Evolutionary conservation across 35 echinoderm and acorn worm genomes (phyloP).

Genomic region (Ptychodera flava): DNA sequence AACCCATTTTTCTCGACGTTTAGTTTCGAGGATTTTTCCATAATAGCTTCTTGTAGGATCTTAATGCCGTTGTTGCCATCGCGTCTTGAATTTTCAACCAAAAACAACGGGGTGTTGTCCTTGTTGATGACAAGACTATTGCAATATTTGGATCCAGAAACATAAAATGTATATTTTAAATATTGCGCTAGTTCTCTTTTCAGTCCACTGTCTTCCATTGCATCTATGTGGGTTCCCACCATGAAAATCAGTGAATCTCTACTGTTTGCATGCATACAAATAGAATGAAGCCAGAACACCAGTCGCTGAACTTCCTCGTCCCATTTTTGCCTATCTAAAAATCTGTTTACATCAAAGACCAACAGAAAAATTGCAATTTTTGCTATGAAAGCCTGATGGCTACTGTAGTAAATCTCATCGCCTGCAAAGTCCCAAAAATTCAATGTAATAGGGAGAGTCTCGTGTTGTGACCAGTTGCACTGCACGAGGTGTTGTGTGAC

Average conservation of each 20-base stretch:
- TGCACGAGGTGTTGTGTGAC: background rate
- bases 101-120: slow-evolving; percentile 10
- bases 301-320: slow-evolving; percentile 6
- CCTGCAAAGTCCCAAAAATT: slow-evolving; percentile 23
- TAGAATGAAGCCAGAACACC: slow-evolving; percentile 2
- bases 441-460: background rate
- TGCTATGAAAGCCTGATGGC: background rate
- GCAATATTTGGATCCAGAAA: background rate
- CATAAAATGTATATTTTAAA: background rate
- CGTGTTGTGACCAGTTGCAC: background rate
- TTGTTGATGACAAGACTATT: background rate
- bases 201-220: background rate
- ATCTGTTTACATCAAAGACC: background rate
- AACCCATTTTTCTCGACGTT: slow-evolving; percentile 15
- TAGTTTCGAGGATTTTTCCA: background rate
- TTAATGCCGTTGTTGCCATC: background rate
- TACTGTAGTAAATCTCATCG: slow-evolving; percentile 8
- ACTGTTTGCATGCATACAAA: background rate
- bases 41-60: slow-evolving; percentile 4
- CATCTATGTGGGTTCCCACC: slow-evolving; percentile 3
- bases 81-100: slow-evolving; percentile 14
- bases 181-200: background rate
- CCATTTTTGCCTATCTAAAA: background rate
- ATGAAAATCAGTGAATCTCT: background rate
- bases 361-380: slow-evolving; percentile 4